Evolutionary conservation across 37 sponge, comb jelly and placozoan species (phyloP), one percentile per base, ranked within the genome.

Genomic region (Chondrosia reniformis): DNA sequence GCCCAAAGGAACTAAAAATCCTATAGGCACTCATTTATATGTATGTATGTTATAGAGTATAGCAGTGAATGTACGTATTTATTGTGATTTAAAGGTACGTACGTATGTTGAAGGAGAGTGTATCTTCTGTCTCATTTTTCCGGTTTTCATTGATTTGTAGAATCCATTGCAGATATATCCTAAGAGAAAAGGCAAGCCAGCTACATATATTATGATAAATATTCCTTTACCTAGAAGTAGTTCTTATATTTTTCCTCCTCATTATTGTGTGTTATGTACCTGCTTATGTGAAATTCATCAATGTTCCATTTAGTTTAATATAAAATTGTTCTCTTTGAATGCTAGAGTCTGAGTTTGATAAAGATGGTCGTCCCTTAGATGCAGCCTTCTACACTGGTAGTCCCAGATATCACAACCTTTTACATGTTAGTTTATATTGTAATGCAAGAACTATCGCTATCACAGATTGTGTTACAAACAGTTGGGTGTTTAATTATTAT

Each of bases 371-470:
- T 0, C 95, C 95, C 0, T 10, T 81, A 9, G 92, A 86, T 30
- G 55, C 95, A 72, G 89, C 72, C 4, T 94, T 88, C 85, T 94
- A 82, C 76, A 87, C 92, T 40, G 86, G 89, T 13, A 63, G 66
- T 22, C 89, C 88, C 9, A 54, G 56, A n/a, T 94, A 82, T 64
- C 65, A 87, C 33, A 81, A 86, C 63, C 37, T 84, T 10, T 17
- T 80, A 0, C 72, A 84, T 45, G 74, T 80, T 32, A 63, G 72
- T 69, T 9, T 66, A 21, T 66, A 19, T 66, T n/a, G n/a, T n/a
- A n/a, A n/a, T n/a, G n/a, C n/a, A n/a, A n/a, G n/a, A n/a, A n/a
- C n/a, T n/a, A n/a, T n/a, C n/a, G n/a, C n/a, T n/a, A n/a, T n/a
- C n/a, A n/a, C n/a, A n/a, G n/a, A n/a, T n/a, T n/a, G n/a, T n/a